phyloP scores from a whole-genome alignment of 2,113 vertebrate genomes.

The Cynoglossus semilaevis region DNA sequence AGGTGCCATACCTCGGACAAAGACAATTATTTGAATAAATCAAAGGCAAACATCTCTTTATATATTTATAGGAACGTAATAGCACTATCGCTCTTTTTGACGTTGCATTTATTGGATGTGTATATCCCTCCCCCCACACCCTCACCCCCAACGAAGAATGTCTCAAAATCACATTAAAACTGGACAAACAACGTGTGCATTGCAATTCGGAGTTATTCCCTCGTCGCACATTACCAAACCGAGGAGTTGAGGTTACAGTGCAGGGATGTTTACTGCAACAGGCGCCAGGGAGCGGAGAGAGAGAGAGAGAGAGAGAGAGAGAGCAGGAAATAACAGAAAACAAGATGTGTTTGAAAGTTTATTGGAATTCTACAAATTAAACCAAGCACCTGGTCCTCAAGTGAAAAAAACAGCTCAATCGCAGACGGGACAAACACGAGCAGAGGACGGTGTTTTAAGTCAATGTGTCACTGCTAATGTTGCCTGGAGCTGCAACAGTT shows the following conservation, averaged over 20 bases:
- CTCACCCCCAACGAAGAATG: slow-evolving; percentile 38
- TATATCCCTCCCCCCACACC: no score
- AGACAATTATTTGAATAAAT: slow-evolving; percentile 74
- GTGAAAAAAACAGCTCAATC: slow-evolving; percentile 47
- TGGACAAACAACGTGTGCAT: slow-evolving; percentile 27
- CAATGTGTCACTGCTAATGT: neutral
- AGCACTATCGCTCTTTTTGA: slow-evolving; percentile 69
- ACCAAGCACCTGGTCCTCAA: slow-evolving; percentile 30
- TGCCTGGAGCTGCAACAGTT: neutral
- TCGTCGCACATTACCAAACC: slow-evolving; percentile 45
- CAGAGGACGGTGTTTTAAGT: neutral
- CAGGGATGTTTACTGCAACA: slow-evolving; percentile 56
- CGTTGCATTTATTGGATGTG: slow-evolving; percentile 66
- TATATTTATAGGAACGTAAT: slow-evolving; percentile 77
- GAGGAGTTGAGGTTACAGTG: slow-evolving; percentile 38
- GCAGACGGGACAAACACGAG: slow-evolving; percentile 17
- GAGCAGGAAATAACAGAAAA: slow-evolving; percentile 47
- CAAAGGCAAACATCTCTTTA: slow-evolving; percentile 68
- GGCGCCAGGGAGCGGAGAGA: slow-evolving; percentile 1
- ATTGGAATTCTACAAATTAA: slow-evolving; percentile 52
- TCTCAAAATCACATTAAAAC: slow-evolving; percentile 48
- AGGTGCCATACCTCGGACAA: slow-evolving; percentile 32
- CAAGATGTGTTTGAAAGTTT: slow-evolving; percentile 51
- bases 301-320: slow-evolving; percentile 5
- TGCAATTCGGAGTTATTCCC: slow-evolving; percentile 50